Evolutionary conservation across 2,888 invertebrate genomes (phyloP).

Genomic region (Caenorhabditis becei): DNA sequence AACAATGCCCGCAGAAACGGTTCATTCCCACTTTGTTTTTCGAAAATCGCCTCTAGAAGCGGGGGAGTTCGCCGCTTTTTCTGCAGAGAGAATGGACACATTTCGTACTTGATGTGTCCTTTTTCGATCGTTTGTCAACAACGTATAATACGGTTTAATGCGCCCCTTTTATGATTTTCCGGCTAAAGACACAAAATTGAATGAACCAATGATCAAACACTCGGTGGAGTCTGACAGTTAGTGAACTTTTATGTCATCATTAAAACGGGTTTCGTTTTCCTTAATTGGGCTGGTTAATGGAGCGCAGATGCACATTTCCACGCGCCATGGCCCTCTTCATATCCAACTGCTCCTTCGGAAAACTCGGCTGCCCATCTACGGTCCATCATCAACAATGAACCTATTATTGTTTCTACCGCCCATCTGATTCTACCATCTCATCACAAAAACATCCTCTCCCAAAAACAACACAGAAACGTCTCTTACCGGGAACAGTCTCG

Average conservation of each 20-base stretch:
- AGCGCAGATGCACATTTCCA: too few relatives aligned
- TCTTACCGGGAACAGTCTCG: constrained; percentile 52
- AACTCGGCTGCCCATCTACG: too few relatives aligned
- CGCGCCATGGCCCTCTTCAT: too few relatives aligned
- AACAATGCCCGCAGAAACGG: constrained; percentile 13
- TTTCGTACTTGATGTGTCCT: constrained; percentile 34
- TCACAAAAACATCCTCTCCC: not conserved
- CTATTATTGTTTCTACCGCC: too few relatives aligned
- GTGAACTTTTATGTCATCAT: constrained; percentile 1
- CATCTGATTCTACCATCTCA: not conserved
- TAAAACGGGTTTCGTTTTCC: too few relatives aligned
- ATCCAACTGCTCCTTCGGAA: too few relatives aligned
- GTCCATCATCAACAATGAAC: too few relatives aligned
- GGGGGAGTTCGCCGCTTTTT: too few relatives aligned
- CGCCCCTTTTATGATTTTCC: not conserved
- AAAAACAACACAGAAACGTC: not conserved
- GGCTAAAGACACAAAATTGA: not conserved
- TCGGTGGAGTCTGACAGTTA: not conserved
- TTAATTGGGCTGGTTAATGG: too few relatives aligned
- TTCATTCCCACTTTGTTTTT: constrained; percentile 25
- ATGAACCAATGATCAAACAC: not conserved
- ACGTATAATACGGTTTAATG: constrained; percentile 12
- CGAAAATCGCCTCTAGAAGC: not conserved
- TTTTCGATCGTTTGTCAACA: constrained; percentile 31
- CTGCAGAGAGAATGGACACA: not conserved